Conservation (phyloP, 2,113 vertebrate genomes). For the Lagopus leucura region DNA sequence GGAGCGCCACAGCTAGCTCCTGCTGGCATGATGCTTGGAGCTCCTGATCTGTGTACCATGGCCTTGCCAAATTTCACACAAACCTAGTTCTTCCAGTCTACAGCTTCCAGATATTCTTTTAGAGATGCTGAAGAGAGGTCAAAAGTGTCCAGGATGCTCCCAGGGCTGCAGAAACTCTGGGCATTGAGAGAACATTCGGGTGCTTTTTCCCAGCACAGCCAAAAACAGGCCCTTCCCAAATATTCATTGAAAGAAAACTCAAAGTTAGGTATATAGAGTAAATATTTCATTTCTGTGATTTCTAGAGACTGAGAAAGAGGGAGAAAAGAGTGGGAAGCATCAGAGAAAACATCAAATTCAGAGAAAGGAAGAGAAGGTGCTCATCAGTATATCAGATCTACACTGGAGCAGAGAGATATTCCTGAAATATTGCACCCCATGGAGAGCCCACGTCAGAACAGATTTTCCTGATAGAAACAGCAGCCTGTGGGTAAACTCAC, state of each 20-base stretch:
- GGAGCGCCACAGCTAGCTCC: neutral
- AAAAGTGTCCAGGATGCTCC: neutral
- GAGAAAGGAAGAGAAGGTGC: neutral
- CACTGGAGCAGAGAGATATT: neutral
- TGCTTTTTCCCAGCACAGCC: neutral
- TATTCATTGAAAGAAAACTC: neutral
- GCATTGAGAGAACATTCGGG: neutral
- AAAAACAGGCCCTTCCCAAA: neutral
- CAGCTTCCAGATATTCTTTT: neutral
- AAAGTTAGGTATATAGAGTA: neutral
- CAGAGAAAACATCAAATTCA: neutral
- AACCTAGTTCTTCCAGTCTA: neutral
- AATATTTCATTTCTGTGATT: neutral
- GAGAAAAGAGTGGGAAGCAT: neutral
- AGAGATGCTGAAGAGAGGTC: neutral
- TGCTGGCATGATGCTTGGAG: neutral
- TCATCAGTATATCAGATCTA: neutral
- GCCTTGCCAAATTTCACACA: neutral
- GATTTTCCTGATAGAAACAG: neutral
- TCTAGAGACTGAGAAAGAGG: neutral
- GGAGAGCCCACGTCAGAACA: neutral
- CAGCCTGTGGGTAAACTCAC: neutral
- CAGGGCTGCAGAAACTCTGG: neutral
- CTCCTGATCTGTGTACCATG: neutral
- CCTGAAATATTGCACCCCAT: neutral